phyloP scores from a whole-genome alignment of 2,113 vertebrate species.

The Okapia johnstoni region DNA sequence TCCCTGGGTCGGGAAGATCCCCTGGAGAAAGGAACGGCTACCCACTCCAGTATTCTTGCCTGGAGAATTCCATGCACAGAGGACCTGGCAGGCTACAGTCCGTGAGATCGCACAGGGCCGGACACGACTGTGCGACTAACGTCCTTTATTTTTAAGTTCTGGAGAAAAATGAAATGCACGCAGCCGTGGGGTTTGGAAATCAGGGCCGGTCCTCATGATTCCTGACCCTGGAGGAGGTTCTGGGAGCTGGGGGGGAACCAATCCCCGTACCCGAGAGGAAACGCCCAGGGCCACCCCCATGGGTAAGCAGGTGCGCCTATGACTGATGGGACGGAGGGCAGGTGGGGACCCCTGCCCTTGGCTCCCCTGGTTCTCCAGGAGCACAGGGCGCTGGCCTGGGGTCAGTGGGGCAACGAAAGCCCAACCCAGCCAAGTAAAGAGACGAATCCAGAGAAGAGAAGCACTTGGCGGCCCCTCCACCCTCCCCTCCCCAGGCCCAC shows the following conservation, averaged over 20 bases:
- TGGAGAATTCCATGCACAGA: not conserved
- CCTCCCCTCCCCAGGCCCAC: not conserved
- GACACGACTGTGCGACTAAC: not conserved
- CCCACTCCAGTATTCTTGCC: too few species aligned
- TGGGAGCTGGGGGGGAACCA: accelerated
- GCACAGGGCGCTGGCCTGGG: not conserved
- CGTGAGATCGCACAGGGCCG: too few species aligned
- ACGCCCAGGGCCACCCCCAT: accelerated
- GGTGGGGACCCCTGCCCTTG: not conserved
- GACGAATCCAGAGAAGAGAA: not conserved
- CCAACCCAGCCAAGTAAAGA: not conserved
- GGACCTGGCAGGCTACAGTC: not conserved
- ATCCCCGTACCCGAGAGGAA: not conserved
- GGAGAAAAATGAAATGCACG: not conserved
- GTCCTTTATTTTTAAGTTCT: not conserved
- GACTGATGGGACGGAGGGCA: accelerated
- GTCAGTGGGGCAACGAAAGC: not conserved
- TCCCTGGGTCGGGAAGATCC: too few species aligned
- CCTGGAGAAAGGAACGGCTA: too few species aligned
- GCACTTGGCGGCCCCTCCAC: accelerated
- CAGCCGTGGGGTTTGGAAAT: not conserved
- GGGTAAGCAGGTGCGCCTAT: not conserved
- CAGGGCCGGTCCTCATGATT: not conserved
- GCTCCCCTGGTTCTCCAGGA: not conserved
- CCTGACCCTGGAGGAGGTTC: not conserved